Base-by-base conservation (phyloP, 2,888 invertebrate species). In the Erynnis tages region DNA sequence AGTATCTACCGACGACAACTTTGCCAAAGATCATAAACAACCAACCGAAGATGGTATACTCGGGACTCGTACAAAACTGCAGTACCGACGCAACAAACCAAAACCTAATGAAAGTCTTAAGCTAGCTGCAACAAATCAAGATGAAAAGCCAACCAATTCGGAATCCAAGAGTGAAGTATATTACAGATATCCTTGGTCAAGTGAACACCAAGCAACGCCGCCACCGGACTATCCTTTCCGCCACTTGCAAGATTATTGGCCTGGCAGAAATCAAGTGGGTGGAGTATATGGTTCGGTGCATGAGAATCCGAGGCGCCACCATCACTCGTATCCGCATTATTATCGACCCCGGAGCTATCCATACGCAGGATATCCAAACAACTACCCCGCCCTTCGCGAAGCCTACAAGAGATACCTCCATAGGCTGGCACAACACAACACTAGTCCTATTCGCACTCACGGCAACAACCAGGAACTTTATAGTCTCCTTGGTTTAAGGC, bases 1-100 rank as follows among this genome's bases (percentile, higher is more conserved):
- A 70, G 89, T 89, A 29, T 87, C 87, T 19, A 89, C 89, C 25
- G 89, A 89, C 60, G 89, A 89, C 60, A 86, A 79, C 63, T 89
- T 80, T 68, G 62, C 78, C 59, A 87, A 85, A 76, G 79, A 83
- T 60, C 72, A 78, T 61, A 83, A 79, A 59, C 81, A 77, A 60
- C 58, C 66, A 55, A 65, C 65, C 25, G 88, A 87, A 35, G 87
- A 86, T 38, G 71, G 74, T 55, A 64, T 87, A 62, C 66, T 89
- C 49, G 89, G 89, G 19, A 89, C 89, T 14, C 80, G 89, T 30
- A 89, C 89, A 13, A 89, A 83, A 61, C 67, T 82, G 49, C 89
- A 89, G 62, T 77, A 89, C 57, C 78, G 89, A 45, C 82, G 87
- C 21, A 83, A 78, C 56, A 82, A 75, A 58, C 82, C 83, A 38